Conservation (phyloP, 2,797 vertebrate species). For the Gallirallus australis region DNA sequence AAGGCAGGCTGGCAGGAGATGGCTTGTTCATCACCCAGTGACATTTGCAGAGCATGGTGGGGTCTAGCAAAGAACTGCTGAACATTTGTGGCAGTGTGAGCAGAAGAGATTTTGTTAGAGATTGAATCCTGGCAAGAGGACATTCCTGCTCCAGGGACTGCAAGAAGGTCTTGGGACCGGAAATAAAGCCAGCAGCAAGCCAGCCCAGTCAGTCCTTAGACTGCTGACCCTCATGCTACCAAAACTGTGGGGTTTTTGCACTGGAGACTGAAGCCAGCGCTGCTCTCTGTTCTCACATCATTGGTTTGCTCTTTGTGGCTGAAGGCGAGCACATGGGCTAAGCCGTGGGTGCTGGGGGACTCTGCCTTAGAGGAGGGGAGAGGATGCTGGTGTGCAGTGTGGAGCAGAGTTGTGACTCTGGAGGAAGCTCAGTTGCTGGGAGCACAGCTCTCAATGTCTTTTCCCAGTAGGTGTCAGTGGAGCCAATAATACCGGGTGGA, state of each 20-base stretch:
- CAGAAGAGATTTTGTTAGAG: neutral
- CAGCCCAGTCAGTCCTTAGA: neutral
- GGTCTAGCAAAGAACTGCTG: neutral
- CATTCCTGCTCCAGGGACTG: neutral
- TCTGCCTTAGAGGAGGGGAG: neutral
- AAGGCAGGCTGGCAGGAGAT: neutral
- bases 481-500: rapidly evolving
- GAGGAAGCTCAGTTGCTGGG: neutral
- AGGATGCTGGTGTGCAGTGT: neutral
- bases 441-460: neutral
- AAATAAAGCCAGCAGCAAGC: neutral
- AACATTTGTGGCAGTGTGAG: neutral
- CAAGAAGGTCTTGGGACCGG: neutral
- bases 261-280: rapidly evolving
- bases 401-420: neutral
- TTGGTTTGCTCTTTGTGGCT: rapidly evolving
- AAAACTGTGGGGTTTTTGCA: neutral
- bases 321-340: rapidly evolving
- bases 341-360: neutral
- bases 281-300: rapidly evolving
- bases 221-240: rapidly evolving
- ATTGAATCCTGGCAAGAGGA: neutral
- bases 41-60: rapidly evolving
- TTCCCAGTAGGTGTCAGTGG: neutral
- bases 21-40: neutral